A percentile compares a stretch with the other conserved stretches of the same genome.
Evolutionary conservation across 2,888 invertebrate genomes (phyloP).

Genomic region (Timema podura): DNA sequence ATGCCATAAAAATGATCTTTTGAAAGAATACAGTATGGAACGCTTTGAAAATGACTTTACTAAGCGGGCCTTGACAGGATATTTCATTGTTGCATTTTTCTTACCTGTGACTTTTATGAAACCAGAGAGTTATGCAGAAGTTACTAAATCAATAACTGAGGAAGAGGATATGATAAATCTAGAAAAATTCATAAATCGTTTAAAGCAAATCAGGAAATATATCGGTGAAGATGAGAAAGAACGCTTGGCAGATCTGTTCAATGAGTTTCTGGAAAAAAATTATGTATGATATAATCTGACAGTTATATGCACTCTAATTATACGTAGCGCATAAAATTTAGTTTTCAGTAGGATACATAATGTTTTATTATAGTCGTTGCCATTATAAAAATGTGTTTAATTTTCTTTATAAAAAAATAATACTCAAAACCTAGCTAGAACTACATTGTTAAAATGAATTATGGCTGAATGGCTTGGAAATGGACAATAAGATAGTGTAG

Average conservation of each 20-base stretch:
- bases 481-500: too few relatives aligned
- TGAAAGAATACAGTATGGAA: conserved; percentile 14
- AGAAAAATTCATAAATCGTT: background rate
- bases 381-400: too few relatives aligned
- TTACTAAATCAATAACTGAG: background rate
- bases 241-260: background rate
- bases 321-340: too few relatives aligned
- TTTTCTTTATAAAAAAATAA: too few relatives aligned
- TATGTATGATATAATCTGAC: background rate
- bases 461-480: too few relatives aligned
- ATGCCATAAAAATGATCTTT: conserved; percentile 13
- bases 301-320: too few relatives aligned
- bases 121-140: background rate
- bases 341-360: too few relatives aligned
- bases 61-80: background rate
- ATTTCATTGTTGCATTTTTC: background rate
- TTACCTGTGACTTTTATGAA: background rate
- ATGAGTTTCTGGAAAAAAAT: background rate
- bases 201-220: background rate
- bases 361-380: too few relatives aligned
- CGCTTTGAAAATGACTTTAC: background rate
- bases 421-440: too few relatives aligned
- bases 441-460: too few relatives aligned
- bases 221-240: background rate
- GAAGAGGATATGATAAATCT: background rate